Conservation (phyloP, 2,888 invertebrate species). For the Hydroisotoma schaefferi region DNA sequence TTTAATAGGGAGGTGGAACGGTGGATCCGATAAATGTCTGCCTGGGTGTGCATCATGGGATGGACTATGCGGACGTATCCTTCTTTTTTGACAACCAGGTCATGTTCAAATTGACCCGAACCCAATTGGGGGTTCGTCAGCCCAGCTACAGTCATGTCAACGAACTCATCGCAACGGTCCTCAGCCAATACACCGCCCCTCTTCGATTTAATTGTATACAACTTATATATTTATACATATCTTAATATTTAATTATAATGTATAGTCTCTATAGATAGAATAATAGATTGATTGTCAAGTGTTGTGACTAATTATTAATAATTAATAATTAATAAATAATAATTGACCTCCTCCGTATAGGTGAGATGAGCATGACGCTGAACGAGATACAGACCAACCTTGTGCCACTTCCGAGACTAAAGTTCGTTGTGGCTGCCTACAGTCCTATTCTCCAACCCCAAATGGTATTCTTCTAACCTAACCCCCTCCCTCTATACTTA, state of each 20-base stretch:
- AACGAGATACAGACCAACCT: neutral
- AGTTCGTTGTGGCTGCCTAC: neutral
- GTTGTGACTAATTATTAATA: too few relatives aligned
- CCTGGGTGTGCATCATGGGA: neutral
- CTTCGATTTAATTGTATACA: constrained; percentile 3
- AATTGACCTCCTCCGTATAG: neutral
- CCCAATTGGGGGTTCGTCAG: neutral
- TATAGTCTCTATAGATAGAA: too few relatives aligned
- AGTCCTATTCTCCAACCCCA: neutral
- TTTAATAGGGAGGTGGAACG: neutral
- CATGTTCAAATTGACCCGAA: neutral
- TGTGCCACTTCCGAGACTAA: constrained; percentile 2
- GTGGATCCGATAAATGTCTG: neutral
- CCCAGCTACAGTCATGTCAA: neutral
- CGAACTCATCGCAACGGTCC: neutral
- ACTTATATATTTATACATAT: too few relatives aligned
- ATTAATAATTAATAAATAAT: too few relatives aligned
- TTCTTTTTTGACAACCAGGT: neutral
- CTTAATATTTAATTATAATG: too few relatives aligned
- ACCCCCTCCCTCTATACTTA: neutral
- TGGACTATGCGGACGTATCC: neutral
- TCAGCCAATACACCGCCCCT: neutral
- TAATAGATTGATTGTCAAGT: too few relatives aligned
- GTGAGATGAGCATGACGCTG: neutral
- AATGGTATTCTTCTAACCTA: too few relatives aligned